Evolutionary conservation across 2,797 vertebrate species (phyloP), one percentile per base, ranked within the genome.

Genomic region (Gallinago stenura): DNA sequence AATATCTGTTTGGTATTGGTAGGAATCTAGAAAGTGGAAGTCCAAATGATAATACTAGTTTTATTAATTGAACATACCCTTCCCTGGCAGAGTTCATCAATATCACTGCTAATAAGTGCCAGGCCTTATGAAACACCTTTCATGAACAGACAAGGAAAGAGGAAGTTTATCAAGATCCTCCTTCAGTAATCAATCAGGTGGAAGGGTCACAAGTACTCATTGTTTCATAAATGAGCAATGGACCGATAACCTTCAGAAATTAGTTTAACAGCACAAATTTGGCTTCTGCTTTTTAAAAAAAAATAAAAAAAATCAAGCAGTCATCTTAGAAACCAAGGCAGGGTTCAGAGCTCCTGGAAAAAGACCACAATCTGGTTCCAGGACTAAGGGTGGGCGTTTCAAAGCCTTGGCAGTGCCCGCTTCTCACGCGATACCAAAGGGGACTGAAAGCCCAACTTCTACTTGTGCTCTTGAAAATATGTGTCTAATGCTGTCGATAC

Each of bases 161-260:
- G 60, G 60, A 62, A 60, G 31, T 24, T 57, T 46, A 70, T 24
- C 53, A 25, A 66, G 10, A 64, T 54, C 20, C 51, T 72, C 26
- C 54, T 43, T 33, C 48, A 53, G 5, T 6, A 65, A 20, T 26
- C 41, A 24, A 1, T 6, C 16, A 43, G 54, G 31, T 50, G 33
- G 65, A 81, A 41, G 53, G 48, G 13, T 33, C 19, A 48, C 0
- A 1, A 1, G 11, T 9, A 30, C 12, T 31, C 22, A 8, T 6
- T 16, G 28, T 13, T 75, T 37, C 43, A 20, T 18, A 16, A 31
- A 19, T 1, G 0, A 86, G 58, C 75, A 70, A 35, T 1, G 28
- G n/a, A 77, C 14, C 50, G 39, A 3, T 17, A 37, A 51, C 7
- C 61, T 58, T 24, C 50, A 83, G 51, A 77, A 87, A 77, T n/a